These are phyloP conservation scores for Caenorhabditis becei DNA, from an alignment of 2,888 invertebrate species.

Conservation along the genomic window DNA sequence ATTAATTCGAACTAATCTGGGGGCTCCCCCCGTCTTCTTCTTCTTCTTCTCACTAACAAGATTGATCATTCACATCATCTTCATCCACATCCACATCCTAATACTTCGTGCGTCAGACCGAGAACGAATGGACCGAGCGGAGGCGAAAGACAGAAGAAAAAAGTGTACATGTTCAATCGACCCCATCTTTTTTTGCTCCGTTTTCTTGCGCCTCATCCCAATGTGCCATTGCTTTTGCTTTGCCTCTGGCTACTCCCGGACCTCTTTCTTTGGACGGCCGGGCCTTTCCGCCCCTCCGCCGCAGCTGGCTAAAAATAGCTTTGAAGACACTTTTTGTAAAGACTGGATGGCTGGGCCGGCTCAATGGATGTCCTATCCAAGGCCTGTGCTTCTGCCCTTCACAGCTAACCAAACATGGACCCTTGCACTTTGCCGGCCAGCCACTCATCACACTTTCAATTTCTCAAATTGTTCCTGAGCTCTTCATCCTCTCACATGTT, in stretches of 20 bases:
- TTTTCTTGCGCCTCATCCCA: constrained; percentile 39
- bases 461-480: too few species aligned
- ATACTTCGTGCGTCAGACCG: constrained; percentile 35
- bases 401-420: constrained; percentile 50
- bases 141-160: constrained; percentile 32
- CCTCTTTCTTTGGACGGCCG: constrained; percentile 1
- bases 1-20: constrained; percentile 36
- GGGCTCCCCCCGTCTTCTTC: neutral
- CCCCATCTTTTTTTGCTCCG: constrained; percentile 41
- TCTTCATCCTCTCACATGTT: too few species aligned
- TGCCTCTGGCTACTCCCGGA: constrained; percentile 12
- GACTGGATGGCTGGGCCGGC: too few species aligned
- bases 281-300: neutral
- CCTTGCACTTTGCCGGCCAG: neutral
- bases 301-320: neutral
- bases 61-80: constrained; percentile 55
- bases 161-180: constrained; percentile 59
- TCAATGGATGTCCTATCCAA: neutral
- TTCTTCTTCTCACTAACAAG: constrained; percentile 37
- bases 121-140: constrained; percentile 11
- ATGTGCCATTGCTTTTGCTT: constrained; percentile 40
- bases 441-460: too few species aligned
- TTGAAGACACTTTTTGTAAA: neutral
- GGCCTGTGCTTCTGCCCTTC: constrained; percentile 21
- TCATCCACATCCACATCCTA: constrained; percentile 16